Percentiles rank a stretch among this genome's conserved stretches.
These are phyloP conservation scores for Apis mellifera DNA, from an alignment of 1,140 invertebrate species.

Conservation along the genomic window Amel_HAv3.1 CM009935.2:7066501-7067000, in stretches of 20 bases:
- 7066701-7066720: constrained; percentile 86
- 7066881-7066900: constrained; percentile 89
- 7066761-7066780: constrained; percentile 97
- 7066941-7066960: constrained; percentile 31
- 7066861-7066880: constrained; percentile 92
- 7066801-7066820: constrained; percentile 97
- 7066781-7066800: constrained; percentile 96
- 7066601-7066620: constrained; percentile 94
- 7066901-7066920: constrained; percentile 87
- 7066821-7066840: constrained; percentile 91
- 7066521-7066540: constrained; percentile 98
- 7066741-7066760: constrained; percentile 94
- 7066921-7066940: constrained; percentile 83
- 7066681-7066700: constrained; percentile 95
- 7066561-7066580: constrained; percentile 98
- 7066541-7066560: constrained; percentile 94
- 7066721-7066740: constrained; percentile 90
- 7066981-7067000: neutral
- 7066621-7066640: constrained; percentile 99
- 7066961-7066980: constrained; percentile 5
- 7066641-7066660: constrained; percentile 93
- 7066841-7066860: constrained; percentile 96
- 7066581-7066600: constrained; percentile 93
- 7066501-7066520: constrained; percentile 96
- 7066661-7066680: constrained; percentile 92